phyloP scores from a whole-genome alignment of 2,888 invertebrate genomes.

The Philereme transversata region DNA sequence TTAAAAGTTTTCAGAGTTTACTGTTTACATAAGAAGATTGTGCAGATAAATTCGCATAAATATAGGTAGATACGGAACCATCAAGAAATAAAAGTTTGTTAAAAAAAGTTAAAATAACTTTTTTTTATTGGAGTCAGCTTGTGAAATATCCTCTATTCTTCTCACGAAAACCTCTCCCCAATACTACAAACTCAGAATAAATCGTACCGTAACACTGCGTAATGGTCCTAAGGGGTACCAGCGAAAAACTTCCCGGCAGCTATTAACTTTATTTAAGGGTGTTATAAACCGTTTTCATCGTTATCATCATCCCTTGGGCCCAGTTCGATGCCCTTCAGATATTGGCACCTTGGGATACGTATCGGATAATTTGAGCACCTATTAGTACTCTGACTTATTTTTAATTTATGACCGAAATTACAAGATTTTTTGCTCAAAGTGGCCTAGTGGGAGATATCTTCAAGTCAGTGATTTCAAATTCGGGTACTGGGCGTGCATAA shows the following conservation, averaged over 20 bases:
- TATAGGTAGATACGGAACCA: too few species aligned
- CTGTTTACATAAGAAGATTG: too few species aligned
- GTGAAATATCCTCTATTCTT: slow-evolving; percentile 14
- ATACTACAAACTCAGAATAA: slow-evolving; percentile 77
- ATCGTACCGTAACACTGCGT: slow-evolving; percentile 75
- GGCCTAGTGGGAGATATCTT: too few species aligned
- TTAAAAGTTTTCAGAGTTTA: too few species aligned
- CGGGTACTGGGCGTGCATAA: too few species aligned
- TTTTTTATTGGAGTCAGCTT: not conserved
- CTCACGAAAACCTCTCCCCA: slow-evolving; percentile 35
- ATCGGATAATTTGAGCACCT: slow-evolving; percentile 39
- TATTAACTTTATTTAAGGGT: slow-evolving; percentile 82
- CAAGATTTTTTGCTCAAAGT: too few species aligned
- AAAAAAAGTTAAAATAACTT: too few species aligned
- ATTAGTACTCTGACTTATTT: slow-evolving; percentile 28
- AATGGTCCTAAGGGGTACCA: slow-evolving; percentile 75
- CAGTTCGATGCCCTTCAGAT: slow-evolving; percentile 67
- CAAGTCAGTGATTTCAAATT: too few species aligned
- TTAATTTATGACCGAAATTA: slow-evolving; percentile 14
- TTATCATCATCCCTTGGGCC: slow-evolving; percentile 73
- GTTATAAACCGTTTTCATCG: slow-evolving; percentile 80
- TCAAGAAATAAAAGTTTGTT: too few species aligned
- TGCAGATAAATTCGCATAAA: too few species aligned
- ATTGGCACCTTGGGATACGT: slow-evolving; percentile 55
- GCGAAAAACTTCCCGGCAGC: slow-evolving; percentile 77